These are phyloP conservation scores for Micropterix aruncella DNA, from an alignment of 2,888 invertebrate genomes.

Conservation along the genomic window DNA sequence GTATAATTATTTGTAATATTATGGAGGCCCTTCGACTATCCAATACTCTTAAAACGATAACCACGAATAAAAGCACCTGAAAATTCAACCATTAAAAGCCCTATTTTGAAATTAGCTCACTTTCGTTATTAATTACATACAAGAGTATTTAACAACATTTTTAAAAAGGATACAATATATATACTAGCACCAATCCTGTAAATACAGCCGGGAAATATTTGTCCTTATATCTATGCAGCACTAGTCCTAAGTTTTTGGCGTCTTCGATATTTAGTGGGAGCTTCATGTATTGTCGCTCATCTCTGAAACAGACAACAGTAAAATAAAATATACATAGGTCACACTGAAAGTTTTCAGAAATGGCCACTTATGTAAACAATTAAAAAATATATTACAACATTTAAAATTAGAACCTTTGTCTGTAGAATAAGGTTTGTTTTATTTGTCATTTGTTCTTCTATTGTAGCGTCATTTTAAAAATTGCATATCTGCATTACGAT, in stretches of 20 bases:
- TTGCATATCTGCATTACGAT: too few relatives aligned
- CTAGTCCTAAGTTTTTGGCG: slow-evolving; percentile 84
- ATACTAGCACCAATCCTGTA: slow-evolving; percentile 75
- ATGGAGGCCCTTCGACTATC: too few relatives aligned
- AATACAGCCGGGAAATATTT: slow-evolving; percentile 87
- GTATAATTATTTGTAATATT: too few relatives aligned
- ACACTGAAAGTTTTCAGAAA: too few relatives aligned
- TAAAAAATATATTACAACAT: too few relatives aligned
- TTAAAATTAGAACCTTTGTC: too few relatives aligned
- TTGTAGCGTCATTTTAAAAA: too few relatives aligned
- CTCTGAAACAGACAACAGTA: slow-evolving; percentile 42
- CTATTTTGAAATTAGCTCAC: too few relatives aligned
- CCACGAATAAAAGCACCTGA: background rate
- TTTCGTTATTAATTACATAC: slow-evolving; percentile 6
- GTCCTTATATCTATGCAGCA: slow-evolving; percentile 85
- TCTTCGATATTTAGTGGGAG: slow-evolving; percentile 90
- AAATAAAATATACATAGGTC: too few relatives aligned
- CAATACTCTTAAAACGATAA: background rate
- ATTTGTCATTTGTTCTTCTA: too few relatives aligned
- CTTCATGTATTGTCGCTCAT: slow-evolving; percentile 75
- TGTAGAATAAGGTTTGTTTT: too few relatives aligned
- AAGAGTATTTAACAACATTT: slow-evolving; percentile 1
- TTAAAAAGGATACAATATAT: slow-evolving; percentile 94
- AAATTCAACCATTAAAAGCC: slow-evolving; percentile 3
- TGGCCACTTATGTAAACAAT: too few relatives aligned